Conservation (phyloP, 53 echinoderm and acorn worm species). For the Holothuria scabra region DNA sequence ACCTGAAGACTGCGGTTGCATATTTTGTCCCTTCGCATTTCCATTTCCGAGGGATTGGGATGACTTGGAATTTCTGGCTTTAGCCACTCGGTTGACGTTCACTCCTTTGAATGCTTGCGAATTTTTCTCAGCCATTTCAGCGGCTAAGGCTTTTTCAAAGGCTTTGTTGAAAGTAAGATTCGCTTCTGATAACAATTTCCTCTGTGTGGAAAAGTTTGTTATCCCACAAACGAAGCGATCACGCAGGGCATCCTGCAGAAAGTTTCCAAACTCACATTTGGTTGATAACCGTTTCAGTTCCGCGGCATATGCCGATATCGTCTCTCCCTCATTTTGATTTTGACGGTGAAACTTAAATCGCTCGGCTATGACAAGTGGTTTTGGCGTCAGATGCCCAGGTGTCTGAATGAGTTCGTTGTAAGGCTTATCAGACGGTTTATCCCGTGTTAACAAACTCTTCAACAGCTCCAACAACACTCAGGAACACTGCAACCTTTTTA, state of each 20-base stretch:
- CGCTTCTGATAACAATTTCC: conserved; percentile 63
- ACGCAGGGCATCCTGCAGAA: conserved; percentile 60
- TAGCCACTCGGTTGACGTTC: neutral
- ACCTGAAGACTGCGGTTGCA: no score
- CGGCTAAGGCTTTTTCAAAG: conserved; percentile 43
- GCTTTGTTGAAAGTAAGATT: conserved; percentile 59
- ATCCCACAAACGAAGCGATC: conserved; percentile 64
- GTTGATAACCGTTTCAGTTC: conserved; percentile 43
- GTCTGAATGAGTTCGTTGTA: neutral
- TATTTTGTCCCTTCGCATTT: neutral
- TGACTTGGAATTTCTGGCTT: neutral
- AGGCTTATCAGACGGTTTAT: neutral
- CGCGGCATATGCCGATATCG: conserved; percentile 32
- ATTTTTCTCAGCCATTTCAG: conserved; percentile 55
- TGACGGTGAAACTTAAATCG: no score
- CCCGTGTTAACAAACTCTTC: neutral
- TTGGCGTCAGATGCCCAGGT: no score
- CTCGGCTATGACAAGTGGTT: no score
- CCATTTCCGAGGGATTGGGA: neutral
- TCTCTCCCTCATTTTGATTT: neutral
- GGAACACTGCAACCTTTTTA: neutral
- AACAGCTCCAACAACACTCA: conserved; percentile 6
- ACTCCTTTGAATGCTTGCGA: neutral
- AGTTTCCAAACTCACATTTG: conserved; percentile 65
- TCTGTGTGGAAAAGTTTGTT: conserved; percentile 45